phyloP scores from a whole-genome alignment of 2,113 vertebrate genomes.

The Atractosteus spatula region DNA sequence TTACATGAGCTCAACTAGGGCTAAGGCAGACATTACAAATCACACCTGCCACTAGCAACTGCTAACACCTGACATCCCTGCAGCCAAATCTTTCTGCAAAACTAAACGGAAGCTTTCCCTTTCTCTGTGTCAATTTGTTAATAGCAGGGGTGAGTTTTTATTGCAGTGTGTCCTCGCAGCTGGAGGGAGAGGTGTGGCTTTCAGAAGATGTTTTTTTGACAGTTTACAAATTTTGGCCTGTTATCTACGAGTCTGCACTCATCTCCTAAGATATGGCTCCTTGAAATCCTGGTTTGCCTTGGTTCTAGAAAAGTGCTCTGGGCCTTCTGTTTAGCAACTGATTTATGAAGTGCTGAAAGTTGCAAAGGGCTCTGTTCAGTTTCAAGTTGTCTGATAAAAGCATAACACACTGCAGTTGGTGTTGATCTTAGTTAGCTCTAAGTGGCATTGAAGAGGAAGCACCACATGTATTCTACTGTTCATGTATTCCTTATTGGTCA shows the following conservation, averaged over 20 bases:
- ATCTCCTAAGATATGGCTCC: background rate
- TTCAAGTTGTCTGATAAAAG: conserved; percentile 20
- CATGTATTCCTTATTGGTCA: too few species aligned
- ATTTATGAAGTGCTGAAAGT: conserved; percentile 37
- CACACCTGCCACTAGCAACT: conserved; percentile 11
- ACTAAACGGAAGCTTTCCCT: conserved; percentile 4
- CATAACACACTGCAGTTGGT: background rate
- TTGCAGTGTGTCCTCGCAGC: background rate
- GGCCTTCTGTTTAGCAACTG: conserved; percentile 27
- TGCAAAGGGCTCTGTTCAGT: conserved; percentile 27
- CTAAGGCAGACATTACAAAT: conserved; percentile 26
- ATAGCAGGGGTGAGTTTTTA: background rate
- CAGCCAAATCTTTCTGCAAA: conserved; percentile 8
- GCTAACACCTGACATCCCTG: conserved; percentile 16
- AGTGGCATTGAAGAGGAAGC: background rate
- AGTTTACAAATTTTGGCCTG: background rate
- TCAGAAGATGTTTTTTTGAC: background rate
- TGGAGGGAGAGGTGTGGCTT: background rate
- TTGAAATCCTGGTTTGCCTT: background rate
- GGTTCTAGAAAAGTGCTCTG: background rate
- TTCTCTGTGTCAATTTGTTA: background rate
- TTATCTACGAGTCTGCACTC: background rate
- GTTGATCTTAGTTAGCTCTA: conserved; percentile 9
- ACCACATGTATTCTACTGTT: conserved; percentile 11
- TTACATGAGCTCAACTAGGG: conserved; percentile 17